These are phyloP conservation scores for Heliconius erato DNA, from an alignment of 2,888 invertebrate genomes.

Conservation along the genomic window DNA sequence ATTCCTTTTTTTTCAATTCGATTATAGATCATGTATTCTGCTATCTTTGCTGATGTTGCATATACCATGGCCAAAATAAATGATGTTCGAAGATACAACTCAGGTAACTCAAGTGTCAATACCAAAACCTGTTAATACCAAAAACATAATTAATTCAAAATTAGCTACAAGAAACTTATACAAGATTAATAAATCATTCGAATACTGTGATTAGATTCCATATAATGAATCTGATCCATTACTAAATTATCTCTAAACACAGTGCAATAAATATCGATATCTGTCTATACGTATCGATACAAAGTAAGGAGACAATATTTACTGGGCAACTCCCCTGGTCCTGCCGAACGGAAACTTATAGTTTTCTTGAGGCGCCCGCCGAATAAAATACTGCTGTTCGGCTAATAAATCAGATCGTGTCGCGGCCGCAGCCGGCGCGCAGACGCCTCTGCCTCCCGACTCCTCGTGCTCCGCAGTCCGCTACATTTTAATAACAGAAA, in stretches of 20 bases:
- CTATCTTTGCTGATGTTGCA: neutral
- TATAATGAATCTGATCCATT: constrained; percentile 80
- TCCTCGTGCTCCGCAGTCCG: constrained; percentile 71
- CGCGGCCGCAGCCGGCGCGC: constrained; percentile 79
- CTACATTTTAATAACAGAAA: constrained; percentile 84
- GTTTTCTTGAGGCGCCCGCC: constrained; percentile 85
- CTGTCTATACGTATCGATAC: constrained; percentile 81
- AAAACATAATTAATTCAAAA: neutral
- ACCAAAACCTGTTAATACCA: too few relatives aligned
- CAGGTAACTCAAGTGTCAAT: too few relatives aligned
- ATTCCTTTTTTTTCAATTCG: neutral
- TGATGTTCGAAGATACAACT: too few relatives aligned
- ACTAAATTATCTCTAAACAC: constrained; percentile 80
- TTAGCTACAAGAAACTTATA: neutral
- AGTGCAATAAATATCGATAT: constrained; percentile 83
- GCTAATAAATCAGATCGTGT: constrained; percentile 83
- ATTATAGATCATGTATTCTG: neutral
- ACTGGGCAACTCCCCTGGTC: constrained; percentile 83
- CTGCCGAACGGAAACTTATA: constrained; percentile 85
- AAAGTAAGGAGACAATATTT: constrained; percentile 84
- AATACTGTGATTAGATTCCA: neutral
- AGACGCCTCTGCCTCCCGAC: constrained; percentile 64
- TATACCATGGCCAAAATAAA: neutral
- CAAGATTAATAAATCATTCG: neutral
- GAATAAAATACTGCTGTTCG: constrained; percentile 85